Conservation (phyloP, 2,113 vertebrate species). For the Ictalurus furcatus region DNA sequence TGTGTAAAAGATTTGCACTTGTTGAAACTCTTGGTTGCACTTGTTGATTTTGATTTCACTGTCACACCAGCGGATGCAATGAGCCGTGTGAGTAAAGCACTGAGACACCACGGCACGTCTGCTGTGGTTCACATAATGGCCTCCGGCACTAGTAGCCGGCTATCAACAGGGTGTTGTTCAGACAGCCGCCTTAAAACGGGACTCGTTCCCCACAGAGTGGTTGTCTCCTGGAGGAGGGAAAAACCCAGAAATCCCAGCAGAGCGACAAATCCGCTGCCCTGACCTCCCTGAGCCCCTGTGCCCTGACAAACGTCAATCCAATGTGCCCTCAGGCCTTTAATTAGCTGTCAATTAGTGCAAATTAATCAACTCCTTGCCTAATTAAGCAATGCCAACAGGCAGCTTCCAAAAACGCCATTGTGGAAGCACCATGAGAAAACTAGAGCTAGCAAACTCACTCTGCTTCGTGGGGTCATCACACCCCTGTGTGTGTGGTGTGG, state of each 20-base stretch:
- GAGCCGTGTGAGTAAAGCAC: constrained; percentile 36
- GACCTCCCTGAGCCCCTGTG: constrained; percentile 80
- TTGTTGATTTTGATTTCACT: constrained; percentile 41
- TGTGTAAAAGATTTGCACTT: constrained; percentile 12
- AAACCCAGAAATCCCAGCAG: constrained; percentile 45
- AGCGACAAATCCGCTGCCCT: constrained; percentile 67
- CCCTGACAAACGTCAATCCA: constrained; percentile 88
- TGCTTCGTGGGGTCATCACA: constrained; percentile 79
- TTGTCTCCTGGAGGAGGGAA: constrained; percentile 46
- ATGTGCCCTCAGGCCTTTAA: constrained; percentile 90
- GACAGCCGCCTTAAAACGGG: constrained; percentile 53
- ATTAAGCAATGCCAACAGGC: constrained; percentile 97
- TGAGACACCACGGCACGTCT: constrained; percentile 55
- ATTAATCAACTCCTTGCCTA: constrained; percentile 99
- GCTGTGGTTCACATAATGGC: constrained; percentile 62
- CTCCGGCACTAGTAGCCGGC: constrained; percentile 50
- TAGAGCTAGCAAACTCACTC: constrained; percentile 85
- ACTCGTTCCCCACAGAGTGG: constrained; percentile 50
- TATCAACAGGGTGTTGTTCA: constrained; percentile 62
- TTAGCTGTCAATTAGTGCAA: constrained; percentile 99
- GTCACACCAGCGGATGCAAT: constrained; percentile 42
- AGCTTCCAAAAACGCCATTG: constrained; percentile 90
- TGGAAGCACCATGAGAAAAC: constrained; percentile 91
- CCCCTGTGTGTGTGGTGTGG: constrained; percentile 37
- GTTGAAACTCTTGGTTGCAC: constrained; percentile 27